Evolutionary conservation across 2,113 vertebrate genomes (phyloP).

Genomic region (Furnarius figulus): DNA sequence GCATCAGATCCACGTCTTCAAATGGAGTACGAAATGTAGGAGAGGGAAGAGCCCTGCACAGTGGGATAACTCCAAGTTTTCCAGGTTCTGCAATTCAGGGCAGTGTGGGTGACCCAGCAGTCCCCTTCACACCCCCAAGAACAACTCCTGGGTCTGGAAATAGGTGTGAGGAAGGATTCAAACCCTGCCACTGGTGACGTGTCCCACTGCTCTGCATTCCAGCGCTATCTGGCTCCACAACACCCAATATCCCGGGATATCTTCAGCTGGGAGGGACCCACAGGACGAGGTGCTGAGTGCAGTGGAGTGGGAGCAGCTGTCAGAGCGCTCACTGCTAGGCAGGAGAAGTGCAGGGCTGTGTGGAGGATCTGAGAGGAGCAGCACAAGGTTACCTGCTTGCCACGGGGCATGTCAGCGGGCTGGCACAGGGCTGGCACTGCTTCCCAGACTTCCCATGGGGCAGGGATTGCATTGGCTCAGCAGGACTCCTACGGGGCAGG

Average conservation of each 20-base stretch:
- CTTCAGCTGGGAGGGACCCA: neutral
- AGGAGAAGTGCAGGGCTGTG: neutral
- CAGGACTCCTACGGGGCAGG: conserved; percentile 21
- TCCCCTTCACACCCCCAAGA: neutral
- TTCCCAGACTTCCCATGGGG: neutral
- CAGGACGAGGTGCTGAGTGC: neutral
- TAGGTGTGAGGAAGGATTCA: neutral
- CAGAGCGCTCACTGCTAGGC: neutral
- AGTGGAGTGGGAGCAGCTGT: neutral
- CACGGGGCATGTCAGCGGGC: neutral
- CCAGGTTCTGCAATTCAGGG: neutral
- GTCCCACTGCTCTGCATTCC: neutral
- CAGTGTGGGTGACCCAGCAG: neutral
- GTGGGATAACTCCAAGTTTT: neutral
- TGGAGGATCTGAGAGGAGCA: neutral
- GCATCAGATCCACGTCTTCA: neutral
- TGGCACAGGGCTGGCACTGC: neutral
- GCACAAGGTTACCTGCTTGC: conserved; percentile 17
- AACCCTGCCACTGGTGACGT: neutral
- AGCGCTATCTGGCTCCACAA: neutral
- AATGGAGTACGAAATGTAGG: rapidly evolving
- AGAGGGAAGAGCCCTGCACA: neutral
- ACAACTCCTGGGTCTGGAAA: neutral
- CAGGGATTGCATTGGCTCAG: conserved; percentile 21
- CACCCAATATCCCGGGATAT: neutral